A percentile compares a stretch with the other conserved stretches of the same genome.
phyloP scores from a whole-genome alignment of 1,140 invertebrate genomes.

The Contarinia nasturtii region DNA sequence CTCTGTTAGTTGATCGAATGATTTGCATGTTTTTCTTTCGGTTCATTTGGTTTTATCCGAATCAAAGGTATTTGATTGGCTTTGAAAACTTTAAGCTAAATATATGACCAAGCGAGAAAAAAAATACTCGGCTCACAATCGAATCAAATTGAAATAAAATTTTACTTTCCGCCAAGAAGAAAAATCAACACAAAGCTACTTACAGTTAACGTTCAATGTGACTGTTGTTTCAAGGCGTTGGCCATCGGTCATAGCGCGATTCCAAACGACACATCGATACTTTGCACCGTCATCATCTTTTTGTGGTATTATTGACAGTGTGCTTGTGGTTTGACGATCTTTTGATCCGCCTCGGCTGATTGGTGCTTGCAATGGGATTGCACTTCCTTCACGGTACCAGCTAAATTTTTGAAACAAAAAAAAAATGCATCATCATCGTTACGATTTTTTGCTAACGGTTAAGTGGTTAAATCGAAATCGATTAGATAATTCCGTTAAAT shows the following conservation, averaged over 20 bases:
- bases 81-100: too few relatives aligned
- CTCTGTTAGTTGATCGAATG: too few relatives aligned
- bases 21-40: too few relatives aligned
- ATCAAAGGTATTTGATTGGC: too few relatives aligned
- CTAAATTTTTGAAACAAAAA: slow-evolving; percentile 18
- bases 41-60: too few relatives aligned
- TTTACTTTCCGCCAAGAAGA: too few relatives aligned
- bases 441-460: too few relatives aligned
- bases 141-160: not conserved
- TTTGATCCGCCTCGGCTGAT: slow-evolving; percentile 43
- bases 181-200: slow-evolving; percentile 31
- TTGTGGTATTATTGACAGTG: slow-evolving; percentile 49
- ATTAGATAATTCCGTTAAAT: too few relatives aligned
- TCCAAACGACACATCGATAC: slow-evolving; percentile 71
- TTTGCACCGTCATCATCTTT: slow-evolving; percentile 66
- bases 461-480: too few relatives aligned
- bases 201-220: slow-evolving; percentile 73
- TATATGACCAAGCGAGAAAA: too few relatives aligned
- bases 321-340: slow-evolving; percentile 48
- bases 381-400: slow-evolving; percentile 47
- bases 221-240: slow-evolving; percentile 58
- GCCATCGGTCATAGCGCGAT: slow-evolving; percentile 63
- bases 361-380: slow-evolving; percentile 43
- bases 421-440: too few relatives aligned
- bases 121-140: too few relatives aligned